Evolutionary conservation across 2,797 vertebrate genomes (phyloP).

Genomic region (Lophius americanus): DNA sequence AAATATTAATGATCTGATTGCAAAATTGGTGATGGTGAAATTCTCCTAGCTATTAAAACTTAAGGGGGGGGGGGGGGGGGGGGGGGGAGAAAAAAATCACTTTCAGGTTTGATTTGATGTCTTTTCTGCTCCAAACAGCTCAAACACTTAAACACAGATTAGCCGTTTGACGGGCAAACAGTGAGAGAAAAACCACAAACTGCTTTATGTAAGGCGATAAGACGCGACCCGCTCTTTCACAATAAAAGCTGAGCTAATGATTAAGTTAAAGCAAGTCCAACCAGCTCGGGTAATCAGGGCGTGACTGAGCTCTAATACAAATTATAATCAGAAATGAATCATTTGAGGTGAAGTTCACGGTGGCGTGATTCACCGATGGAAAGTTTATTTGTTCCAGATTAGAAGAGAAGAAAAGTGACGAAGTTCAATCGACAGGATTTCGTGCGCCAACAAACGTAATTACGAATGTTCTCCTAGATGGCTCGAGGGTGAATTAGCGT

Average conservation of each 20-base stretch:
- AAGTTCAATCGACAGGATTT: too few relatives aligned
- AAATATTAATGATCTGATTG: not conserved
- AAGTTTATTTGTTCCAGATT: too few relatives aligned
- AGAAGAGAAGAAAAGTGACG: too few relatives aligned
- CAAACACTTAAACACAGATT: conserved; percentile 17
- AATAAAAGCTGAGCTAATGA: conserved; percentile 38
- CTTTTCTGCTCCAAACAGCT: not conserved
- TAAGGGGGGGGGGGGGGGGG: not conserved
- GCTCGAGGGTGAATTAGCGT: too few relatives aligned
- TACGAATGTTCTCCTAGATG: too few relatives aligned
- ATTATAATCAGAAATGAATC: conserved; percentile 20
- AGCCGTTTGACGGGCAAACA: conserved; percentile 20
- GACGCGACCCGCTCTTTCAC: conserved; percentile 7
- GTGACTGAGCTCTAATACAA: conserved; percentile 22
- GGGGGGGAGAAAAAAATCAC: not conserved
- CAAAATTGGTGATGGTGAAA: not conserved
- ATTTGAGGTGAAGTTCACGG: conserved; percentile 18
- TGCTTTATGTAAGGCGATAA: conserved; percentile 3
- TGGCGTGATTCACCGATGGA: not conserved
- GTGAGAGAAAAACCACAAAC: conserved; percentile 12
- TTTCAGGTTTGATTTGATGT: not conserved
- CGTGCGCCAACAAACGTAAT: too few relatives aligned
- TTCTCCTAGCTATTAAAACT: too few relatives aligned
- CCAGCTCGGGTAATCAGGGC: conserved; percentile 32
- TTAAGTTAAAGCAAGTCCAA: conserved; percentile 35